Evolutionary conservation across 2,888 invertebrate species (phyloP).

Genomic region (Trimorus sp.): DNA sequence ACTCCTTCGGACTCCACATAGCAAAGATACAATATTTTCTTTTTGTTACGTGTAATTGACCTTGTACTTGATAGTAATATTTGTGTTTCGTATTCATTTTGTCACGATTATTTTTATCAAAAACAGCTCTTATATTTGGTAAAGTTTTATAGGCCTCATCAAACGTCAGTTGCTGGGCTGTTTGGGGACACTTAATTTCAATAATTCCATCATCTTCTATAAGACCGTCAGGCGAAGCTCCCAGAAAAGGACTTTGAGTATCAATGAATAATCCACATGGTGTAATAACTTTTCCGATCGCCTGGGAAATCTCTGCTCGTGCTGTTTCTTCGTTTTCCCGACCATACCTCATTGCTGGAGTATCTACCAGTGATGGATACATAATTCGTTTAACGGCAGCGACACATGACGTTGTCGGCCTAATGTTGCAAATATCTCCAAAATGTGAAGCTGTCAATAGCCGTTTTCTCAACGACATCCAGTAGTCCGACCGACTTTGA

Average conservation of each 20-base stretch:
- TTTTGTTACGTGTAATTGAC: constrained; percentile 65
- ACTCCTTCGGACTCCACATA: constrained; percentile 64
- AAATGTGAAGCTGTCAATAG: constrained; percentile 67
- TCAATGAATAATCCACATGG: constrained; percentile 53
- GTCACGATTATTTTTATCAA: constrained; percentile 24
- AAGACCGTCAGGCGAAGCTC: constrained; percentile 52
- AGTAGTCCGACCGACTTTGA: constrained; percentile 44
- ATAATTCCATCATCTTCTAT: constrained; percentile 27
- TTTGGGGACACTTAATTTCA: neutral
- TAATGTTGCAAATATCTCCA: constrained; percentile 43
- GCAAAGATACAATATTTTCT: constrained; percentile 67
- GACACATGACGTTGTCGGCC: constrained; percentile 26
- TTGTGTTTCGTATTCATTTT: constrained; percentile 52
- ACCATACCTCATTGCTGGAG: constrained; percentile 41
- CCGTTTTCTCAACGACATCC: constrained; percentile 47
- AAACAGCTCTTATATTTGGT: constrained; percentile 12
- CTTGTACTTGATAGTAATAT: constrained; percentile 39
- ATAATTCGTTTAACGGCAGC: constrained; percentile 13
- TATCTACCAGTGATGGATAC: constrained; percentile 6
- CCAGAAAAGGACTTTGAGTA: constrained; percentile 28
- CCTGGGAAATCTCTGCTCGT: neutral
- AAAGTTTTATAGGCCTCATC: constrained; percentile 16
- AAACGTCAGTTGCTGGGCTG: constrained; percentile 1
- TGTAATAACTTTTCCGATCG: constrained; percentile 28
- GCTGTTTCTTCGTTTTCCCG: constrained; percentile 53